These are phyloP conservation scores for Leptinotarsa rubiginosa DNA, from an alignment of 2,888 invertebrate species.

Conservation along the genomic window DNA sequence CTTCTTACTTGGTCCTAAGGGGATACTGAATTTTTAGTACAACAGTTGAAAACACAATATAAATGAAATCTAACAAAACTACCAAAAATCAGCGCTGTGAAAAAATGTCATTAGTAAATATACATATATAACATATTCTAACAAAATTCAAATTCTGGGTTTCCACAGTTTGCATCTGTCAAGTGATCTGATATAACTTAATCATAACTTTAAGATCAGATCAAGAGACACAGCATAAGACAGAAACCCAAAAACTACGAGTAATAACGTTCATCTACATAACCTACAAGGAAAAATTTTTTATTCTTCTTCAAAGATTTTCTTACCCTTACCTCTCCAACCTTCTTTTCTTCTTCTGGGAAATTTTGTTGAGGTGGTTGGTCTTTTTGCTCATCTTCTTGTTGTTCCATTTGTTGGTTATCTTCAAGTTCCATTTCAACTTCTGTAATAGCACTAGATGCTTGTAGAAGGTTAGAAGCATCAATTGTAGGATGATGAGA, in stretches of 20 bases:
- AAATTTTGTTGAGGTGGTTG: slow-evolving; percentile 41
- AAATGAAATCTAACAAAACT: slow-evolving; percentile 44
- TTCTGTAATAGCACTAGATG: slow-evolving; percentile 83
- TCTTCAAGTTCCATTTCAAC: slow-evolving; percentile 81
- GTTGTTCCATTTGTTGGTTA: slow-evolving; percentile 66
- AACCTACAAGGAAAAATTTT: slow-evolving; percentile 10
- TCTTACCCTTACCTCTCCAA: slow-evolving; percentile 21
- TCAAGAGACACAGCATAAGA: slow-evolving; percentile 3
- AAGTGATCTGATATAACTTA: not conserved
- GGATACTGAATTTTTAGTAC: slow-evolving; percentile 60
- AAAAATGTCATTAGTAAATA: slow-evolving; percentile 46
- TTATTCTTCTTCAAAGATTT: not conserved
- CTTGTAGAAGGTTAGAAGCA: slow-evolving; percentile 85
- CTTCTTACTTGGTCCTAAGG: slow-evolving; percentile 69
- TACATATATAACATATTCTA: not conserved
- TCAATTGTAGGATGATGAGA: slow-evolving; percentile 85
- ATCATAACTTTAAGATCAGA: not conserved
- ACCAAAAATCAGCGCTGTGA: slow-evolving; percentile 49
- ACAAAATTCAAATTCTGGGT: not conserved
- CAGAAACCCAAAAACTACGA: slow-evolving; percentile 14
- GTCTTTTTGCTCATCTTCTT: slow-evolving; percentile 54
- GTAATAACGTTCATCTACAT: not conserved
- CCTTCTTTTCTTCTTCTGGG: slow-evolving; percentile 17
- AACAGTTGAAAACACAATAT: slow-evolving; percentile 49
- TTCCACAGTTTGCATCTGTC: not conserved